phyloP scores from a whole-genome alignment of 2,797 vertebrate genomes.

The Scarus forsteni region DNA sequence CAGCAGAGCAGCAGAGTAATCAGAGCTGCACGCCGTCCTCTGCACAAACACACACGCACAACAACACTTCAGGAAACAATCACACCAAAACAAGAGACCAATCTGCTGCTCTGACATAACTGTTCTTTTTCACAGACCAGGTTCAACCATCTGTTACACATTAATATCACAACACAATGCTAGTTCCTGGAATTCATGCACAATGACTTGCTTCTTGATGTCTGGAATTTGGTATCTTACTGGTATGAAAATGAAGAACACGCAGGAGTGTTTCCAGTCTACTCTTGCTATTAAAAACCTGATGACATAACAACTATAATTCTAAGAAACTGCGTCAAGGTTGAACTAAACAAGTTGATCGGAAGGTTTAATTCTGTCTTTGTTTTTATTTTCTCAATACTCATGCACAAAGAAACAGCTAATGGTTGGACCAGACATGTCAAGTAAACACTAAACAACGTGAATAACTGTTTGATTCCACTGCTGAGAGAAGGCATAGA shows the following conservation, averaged over 20 bases:
- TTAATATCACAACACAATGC: neutral
- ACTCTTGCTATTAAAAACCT: slow-evolving; percentile 26
- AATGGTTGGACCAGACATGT: too few species aligned
- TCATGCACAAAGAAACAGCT: too few species aligned
- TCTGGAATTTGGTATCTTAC: neutral
- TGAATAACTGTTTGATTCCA: too few species aligned
- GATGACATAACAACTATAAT: slow-evolving; percentile 28
- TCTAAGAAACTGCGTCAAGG: slow-evolving; percentile 20
- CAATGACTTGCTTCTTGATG: slow-evolving; percentile 1
- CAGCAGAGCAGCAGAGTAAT: neutral
- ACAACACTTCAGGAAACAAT: neutral
- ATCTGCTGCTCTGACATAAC: neutral
- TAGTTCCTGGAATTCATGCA: neutral
- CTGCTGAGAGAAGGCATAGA: too few species aligned
- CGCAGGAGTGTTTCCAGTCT: slow-evolving; percentile 8
- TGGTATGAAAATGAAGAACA: slow-evolving; percentile 16
- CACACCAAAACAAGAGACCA: neutral
- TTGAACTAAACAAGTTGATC: slow-evolving; percentile 24
- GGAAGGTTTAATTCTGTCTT: neutral
- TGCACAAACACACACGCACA: slow-evolving; percentile 4
- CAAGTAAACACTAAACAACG: too few species aligned
- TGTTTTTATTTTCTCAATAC: too few species aligned
- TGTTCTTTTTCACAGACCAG: neutral
- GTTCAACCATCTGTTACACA: neutral
- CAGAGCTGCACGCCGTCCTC: neutral